phyloP scores from a whole-genome alignment of 2,888 invertebrate genomes.

The Microctonus brassicae region DNA sequence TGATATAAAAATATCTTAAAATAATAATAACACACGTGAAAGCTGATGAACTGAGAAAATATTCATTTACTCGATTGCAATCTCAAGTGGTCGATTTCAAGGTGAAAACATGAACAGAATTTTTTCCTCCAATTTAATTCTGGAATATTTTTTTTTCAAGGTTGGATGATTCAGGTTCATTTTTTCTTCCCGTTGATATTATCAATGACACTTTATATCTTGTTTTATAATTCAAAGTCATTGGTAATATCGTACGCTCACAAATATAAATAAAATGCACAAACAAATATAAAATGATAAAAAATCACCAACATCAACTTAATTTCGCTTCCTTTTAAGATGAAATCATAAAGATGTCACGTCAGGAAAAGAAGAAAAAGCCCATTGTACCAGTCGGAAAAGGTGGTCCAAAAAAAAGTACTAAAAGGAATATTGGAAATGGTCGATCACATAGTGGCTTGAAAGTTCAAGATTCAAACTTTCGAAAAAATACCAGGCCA shows the following conservation, averaged over 20 bases:
- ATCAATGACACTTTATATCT: not conserved
- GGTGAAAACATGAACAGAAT: not conserved
- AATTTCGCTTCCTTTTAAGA: constrained; percentile 68
- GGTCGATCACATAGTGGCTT: constrained; percentile 18
- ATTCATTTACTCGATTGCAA: not conserved
- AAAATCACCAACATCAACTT: constrained; percentile 16
- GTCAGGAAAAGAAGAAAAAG: constrained; percentile 66
- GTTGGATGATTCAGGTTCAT: not conserved
- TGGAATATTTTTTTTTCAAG: not conserved
- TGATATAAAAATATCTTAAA: not conserved
- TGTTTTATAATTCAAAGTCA: constrained; percentile 39
- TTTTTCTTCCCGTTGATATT: constrained; percentile 8
- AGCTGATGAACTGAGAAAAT: not conserved
- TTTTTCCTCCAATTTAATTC: not conserved
- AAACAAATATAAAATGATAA: constrained; percentile 33
- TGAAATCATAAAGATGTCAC: constrained; percentile 69
- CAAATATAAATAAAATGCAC: constrained; percentile 29
- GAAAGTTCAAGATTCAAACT: constrained; percentile 34
- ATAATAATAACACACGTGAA: not conserved
- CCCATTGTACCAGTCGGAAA: constrained; percentile 54
- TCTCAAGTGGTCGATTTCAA: not conserved
- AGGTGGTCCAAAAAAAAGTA: constrained; percentile 39
- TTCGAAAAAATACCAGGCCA: constrained; percentile 21
- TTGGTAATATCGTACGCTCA: constrained; percentile 57
- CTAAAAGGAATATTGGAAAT: constrained; percentile 31